phyloP scores from a whole-genome alignment of 2,113 vertebrate species.

The Trichomycterus rosablanca region DNA sequence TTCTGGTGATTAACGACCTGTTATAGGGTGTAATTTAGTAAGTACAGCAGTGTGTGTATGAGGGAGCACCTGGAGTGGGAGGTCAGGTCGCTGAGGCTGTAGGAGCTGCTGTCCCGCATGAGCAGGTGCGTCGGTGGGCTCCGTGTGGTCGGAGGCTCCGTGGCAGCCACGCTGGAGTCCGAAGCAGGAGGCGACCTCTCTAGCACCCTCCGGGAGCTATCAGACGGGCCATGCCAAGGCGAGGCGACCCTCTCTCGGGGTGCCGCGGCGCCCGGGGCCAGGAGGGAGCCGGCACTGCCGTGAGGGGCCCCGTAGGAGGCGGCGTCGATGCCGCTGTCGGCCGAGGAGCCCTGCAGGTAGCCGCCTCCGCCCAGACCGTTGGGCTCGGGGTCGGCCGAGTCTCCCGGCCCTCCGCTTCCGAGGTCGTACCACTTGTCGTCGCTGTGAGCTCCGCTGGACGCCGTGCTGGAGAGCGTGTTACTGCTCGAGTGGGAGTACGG shows the following conservation, averaged over 20 bases:
- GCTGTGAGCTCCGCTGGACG: conserved; percentile 87
- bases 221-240: conserved; percentile 89
- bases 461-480: conserved; percentile 94
- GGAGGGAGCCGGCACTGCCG: conserved; percentile 78
- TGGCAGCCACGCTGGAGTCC: conserved; percentile 76
- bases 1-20: too few species aligned
- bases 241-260: conserved; percentile 76
- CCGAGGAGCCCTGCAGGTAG: conserved; percentile 89
- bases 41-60: neutral
- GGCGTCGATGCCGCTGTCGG: conserved; percentile 91
- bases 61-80: conserved; percentile 87
- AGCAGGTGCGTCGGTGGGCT: conserved; percentile 83
- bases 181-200: conserved; percentile 75
- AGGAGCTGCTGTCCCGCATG: conserved; percentile 85
- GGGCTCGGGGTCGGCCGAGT: conserved; percentile 72
- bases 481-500: conserved; percentile 97
- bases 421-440: conserved; percentile 96
- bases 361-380: conserved; percentile 80
- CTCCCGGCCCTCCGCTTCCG: conserved; percentile 60
- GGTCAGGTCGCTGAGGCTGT: conserved; percentile 81
- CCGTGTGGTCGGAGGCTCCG: conserved; percentile 75
- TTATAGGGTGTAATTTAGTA: too few species aligned
- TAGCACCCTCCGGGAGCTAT: conserved; percentile 79
- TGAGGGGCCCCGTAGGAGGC: conserved; percentile 85
- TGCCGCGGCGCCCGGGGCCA: conserved; percentile 71